Evolutionary conservation across 2,888 invertebrate species (phyloP), one percentile per base, ranked within the genome.

Genomic region (Salpingus planirostris): DNA sequence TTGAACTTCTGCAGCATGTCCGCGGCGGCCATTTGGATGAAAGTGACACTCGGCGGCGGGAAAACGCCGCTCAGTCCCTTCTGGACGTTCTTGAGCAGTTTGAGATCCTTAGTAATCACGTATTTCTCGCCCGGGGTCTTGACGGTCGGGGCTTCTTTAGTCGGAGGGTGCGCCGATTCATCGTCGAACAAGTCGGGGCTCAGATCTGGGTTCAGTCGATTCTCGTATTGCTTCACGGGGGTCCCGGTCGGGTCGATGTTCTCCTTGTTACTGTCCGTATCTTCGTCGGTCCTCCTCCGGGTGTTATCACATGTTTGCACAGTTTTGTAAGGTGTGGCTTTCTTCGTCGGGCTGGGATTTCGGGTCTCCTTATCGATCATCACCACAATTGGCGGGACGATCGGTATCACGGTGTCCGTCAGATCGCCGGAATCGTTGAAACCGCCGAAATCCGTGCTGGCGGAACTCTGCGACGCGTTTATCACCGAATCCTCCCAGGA

Each of bases 11-110:
- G 65, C 11, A 85, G 68, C 61, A 80, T 77, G 52, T 78, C 77
- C 13, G 69, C 65, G 11, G 77, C 74, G 52, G 80, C 78, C 31
- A 75, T 67, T 47, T 79, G 76, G 13, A 79, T 65, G 21, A 72
- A 74, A 8, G 84, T 85, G 7, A 82, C 69, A 13, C 80, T 81
- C 1, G 83, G 84, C 6, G 85, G 86, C 12, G 86, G 85, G 5
- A 78, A 67, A 1, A 86, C 71, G 1, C 85, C 85, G 43, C 72
- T 72, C 5, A 86, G 60, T 25, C 70, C 72, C 54, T 71, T 73
- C 57, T 78, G 70, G 27, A 75, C 60, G 40, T 61, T 60, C 24
- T 51, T 60, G 12, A 69, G 43, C 34, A 69, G 44, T 40, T 54
- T 57, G 11, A 52, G 46, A 47, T 73, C 72, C 2, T 56, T 22